These are phyloP conservation scores for Lagodon rhomboides DNA, from an alignment of 2,797 vertebrate species.

Conservation along the genomic window DNA sequence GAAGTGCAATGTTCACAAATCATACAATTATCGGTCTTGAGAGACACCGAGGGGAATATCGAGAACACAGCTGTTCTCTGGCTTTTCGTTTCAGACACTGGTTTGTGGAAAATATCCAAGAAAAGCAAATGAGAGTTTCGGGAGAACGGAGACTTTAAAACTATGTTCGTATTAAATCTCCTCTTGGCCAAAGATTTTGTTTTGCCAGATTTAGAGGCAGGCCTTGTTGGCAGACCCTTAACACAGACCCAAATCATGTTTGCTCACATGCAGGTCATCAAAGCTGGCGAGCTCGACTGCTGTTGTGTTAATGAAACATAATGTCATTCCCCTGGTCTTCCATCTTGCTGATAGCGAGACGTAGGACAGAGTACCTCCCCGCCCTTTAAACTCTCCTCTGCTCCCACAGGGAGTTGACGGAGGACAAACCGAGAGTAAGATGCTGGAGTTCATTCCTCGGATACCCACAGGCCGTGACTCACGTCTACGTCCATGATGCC, in stretches of 20 bases:
- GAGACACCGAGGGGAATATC: neutral
- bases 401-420: conserved; percentile 87
- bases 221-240: conserved; percentile 13
- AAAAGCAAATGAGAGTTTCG: conserved; percentile 40
- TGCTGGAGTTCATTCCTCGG: conserved; percentile 91
- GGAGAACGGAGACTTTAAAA: conserved; percentile 11
- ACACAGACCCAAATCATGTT: neutral
- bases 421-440: conserved; percentile 87
- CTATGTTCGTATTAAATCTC: conserved; percentile 39
- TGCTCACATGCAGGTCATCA: conserved; percentile 1
- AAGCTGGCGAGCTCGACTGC: neutral
- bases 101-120: conserved; percentile 26
- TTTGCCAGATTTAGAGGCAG: conserved; percentile 4
- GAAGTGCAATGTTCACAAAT: conserved; percentile 11
- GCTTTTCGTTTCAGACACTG: conserved; percentile 15
- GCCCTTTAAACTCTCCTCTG: neutral
- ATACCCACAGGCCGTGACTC: conserved; percentile 90
- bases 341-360: neutral
- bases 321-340: neutral
- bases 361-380: neutral
- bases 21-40: conserved; percentile 7
- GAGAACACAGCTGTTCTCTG: conserved; percentile 16
- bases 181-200: conserved; percentile 44
- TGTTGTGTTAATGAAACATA: conserved; percentile 6
- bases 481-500: conserved; percentile 88